Evolutionary conservation across 2,888 invertebrate genomes (phyloP), one percentile per base, ranked within the genome.

Genomic region (Eumacrocentrus americanus): DNA sequence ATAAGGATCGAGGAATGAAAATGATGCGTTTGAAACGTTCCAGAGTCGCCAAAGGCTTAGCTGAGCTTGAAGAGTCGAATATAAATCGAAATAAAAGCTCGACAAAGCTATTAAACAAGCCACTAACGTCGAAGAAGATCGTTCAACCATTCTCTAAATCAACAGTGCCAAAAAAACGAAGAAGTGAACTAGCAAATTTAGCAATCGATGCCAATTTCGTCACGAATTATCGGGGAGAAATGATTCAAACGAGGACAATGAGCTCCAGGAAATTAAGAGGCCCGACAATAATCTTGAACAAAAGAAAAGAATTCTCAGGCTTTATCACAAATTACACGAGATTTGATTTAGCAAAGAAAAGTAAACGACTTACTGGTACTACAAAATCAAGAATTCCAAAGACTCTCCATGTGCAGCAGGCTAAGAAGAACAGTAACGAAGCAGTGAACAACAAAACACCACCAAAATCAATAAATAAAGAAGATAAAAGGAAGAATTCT

Each of bases 141-240:
- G 55, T 61, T 12, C 55, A 65, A n/a, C 29, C 57, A 11, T 63
- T 62, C 5, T 65, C 62, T 6, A 65, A 64, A 42, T 58, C 60
- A 11, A 70, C 65, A 16, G 40, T 63, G 6, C 14, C 25, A 6
- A 67, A 62, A 35, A 77, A 73, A 40, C 71, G 73, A 12, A 67
- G 73, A 9, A 63, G 74, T 35, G 79, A 79, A 61, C 69, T 79
- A 6, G 71, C 76, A 1, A 79, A 79, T 65, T 65, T 79, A 37
- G 70, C 65, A 0, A 79, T 79, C 48, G 75, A 79, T 38, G 77
- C 76, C 1, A 79, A 77, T 59, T 70, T 79, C 9, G 70, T 72
- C 16, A 70, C 75, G 0, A 66, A 70, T 11, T 64, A 70, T n/a
- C 69, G 75, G 2, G 72, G 73, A 1, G 73, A 29, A 11, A n/a